Base-by-base conservation (phyloP, 2,113 vertebrate genomes). In the Australoheros scitulus region DNA sequence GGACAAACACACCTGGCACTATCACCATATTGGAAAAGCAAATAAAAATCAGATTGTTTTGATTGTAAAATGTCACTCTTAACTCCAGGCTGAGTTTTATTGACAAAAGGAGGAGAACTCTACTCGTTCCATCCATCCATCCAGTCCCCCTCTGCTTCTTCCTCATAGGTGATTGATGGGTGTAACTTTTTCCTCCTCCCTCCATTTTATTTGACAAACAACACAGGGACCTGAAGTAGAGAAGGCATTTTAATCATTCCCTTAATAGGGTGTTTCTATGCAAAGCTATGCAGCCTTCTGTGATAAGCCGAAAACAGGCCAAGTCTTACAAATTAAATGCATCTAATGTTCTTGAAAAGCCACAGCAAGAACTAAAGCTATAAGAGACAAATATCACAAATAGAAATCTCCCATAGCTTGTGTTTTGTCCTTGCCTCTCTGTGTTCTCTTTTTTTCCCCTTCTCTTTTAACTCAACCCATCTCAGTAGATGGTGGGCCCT, bases 161-260 rank as follows among this genome's bases (percentile, higher is more conserved):
- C 85, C 82, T 90, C 82, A 55, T 58, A 80, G 81, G 86, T 95
- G 94, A 96, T 95, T 96, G 95, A 96, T 96, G 94, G 94, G 89
- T 91, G 92, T 52, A 90, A 88, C 83, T 89, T 88, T 80, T 56
- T 70, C 68, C 80, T 83, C 88, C 87, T 89, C 87, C 84, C 87
- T 92, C 92, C 86, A 85, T 94, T 95, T 95, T 93, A 95, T 94
- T 95, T 96, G 95, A 96, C 94, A 96, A 96, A 96, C 93, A 94
- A 92, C 94, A 86, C 91, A 90, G 93, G 88, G 94, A 95, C 94
- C 95, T 93, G 88, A 95, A 95, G 93, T 91, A n/a, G 87, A 92
- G 89, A 88, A 94, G 92, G 91, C 90, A 92, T 95, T 95, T 96
- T 96, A 96, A 96, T 96, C 95, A 95, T 95, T 94, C 91, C 90